A percentile compares a stretch with the other conserved stretches of the same genome.
These are phyloP conservation scores for Bombus vancouverensis DNA, from an alignment of 1,140 invertebrate species.

Conservation along the genomic window DNA sequence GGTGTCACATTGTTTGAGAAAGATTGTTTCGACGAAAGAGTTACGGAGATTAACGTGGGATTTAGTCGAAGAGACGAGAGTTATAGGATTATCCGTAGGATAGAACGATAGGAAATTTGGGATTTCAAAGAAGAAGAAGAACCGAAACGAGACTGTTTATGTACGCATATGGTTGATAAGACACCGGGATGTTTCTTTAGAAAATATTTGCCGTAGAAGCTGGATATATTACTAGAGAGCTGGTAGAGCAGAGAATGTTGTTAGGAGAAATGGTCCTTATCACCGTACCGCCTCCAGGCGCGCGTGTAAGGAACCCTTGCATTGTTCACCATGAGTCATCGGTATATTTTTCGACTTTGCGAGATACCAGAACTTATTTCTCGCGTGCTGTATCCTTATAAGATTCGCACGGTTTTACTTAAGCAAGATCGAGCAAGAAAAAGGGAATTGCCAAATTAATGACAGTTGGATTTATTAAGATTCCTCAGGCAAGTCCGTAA, in stretches of 20 bases:
- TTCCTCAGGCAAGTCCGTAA: not conserved
- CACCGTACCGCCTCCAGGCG: not conserved
- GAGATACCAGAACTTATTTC: not conserved
- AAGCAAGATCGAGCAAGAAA: not conserved
- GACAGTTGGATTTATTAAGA: too few species aligned
- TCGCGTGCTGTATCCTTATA: not conserved
- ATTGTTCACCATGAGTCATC: not conserved
- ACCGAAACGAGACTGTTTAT: too few species aligned
- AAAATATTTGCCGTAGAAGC: not conserved
- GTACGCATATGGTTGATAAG: too few species aligned
- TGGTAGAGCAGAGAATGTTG: too few species aligned
- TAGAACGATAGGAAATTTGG: not conserved
- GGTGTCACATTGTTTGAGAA: too few species aligned
- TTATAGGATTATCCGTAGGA: not conserved
- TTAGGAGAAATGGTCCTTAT: not conserved
- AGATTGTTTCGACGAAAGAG: not conserved
- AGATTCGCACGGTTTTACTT: not conserved
- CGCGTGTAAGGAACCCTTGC: not conserved
- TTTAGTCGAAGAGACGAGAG: not conserved
- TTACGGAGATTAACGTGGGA: not conserved
- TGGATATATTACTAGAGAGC: not conserved
- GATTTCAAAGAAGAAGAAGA: not conserved
- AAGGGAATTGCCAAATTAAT: not conserved
- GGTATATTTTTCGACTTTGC: not conserved
- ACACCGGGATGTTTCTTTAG: not conserved